Base-by-base conservation (phyloP, 2,113 vertebrate species). In the Lophotis ruficrista region DNA sequence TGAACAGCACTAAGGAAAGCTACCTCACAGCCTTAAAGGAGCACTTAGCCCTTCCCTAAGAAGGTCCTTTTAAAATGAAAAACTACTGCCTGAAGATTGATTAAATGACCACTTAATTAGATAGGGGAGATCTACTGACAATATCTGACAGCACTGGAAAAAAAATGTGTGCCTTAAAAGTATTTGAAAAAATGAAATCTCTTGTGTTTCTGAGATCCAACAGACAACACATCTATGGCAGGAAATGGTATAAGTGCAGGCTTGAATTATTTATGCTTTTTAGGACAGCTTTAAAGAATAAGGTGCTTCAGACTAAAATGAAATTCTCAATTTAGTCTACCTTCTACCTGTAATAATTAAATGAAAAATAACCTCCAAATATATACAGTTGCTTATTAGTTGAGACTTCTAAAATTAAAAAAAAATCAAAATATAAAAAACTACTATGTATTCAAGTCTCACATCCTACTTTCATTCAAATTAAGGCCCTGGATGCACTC, bases 21-120 rank as follows among this genome's bases (percentile, higher is more conserved):
- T 25, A 56, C 41, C 82, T 68, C 37, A 58, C 50, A 84, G 72
- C 48, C 43, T 87, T 86, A 76, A 75, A 86, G 64, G 45, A 86
- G 35, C 35, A 64, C 41, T 91, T 94, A 12, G 48, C 12, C 68
- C 62, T 89, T 94, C 56, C 28, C 66, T n/a, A 41, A 75, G 56
- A 96, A 81, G 16, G 45, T 71, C 50, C 35, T 89, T 89, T 89
- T 57, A 75, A 87, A 93, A 76, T 57, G 38, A 84, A 88, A 69
- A 90, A 37, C 35, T 65, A 23, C 75, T 81, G 43, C 37, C 76
- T 57, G n/a, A 78, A 93, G 43, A 92, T 58, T 80, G 88, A 86
- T 90, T 94, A 95, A 93, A 90, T 86, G 65, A 87, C 56, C 68
- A 91, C 86, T 92, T 91, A 83, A 95, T 95, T 94, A 91, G 35